Percentiles rank a stretch among this genome's conserved stretches.
phyloP scores from a whole-genome alignment of 2,113 vertebrate species.

The Uropsilus gracilis region DNA sequence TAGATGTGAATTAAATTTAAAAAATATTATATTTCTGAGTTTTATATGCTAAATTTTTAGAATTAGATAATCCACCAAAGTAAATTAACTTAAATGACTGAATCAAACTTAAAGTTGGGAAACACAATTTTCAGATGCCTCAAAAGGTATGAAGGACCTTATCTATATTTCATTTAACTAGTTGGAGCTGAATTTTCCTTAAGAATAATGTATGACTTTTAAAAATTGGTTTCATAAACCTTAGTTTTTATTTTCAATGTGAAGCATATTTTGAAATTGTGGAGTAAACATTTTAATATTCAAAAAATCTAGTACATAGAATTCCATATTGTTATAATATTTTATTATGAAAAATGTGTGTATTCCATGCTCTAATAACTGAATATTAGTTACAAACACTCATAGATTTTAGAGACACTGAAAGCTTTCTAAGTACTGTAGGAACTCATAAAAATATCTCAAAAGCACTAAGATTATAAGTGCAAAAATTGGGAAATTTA shows the following conservation, averaged over 20 bases:
- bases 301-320: not conserved
- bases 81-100: constrained; percentile 43
- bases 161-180: not conserved
- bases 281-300: not conserved
- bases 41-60: not conserved
- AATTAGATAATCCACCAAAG: not conserved
- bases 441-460: not conserved
- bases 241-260: not conserved
- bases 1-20: constrained; percentile 26
- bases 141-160: not conserved
- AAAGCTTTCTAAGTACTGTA: not conserved
- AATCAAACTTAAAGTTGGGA: not conserved
- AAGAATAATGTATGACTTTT: not conserved
- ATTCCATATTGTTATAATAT: not conserved
- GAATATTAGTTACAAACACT: not conserved
- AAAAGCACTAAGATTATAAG: not conserved
- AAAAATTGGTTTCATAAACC: not conserved
- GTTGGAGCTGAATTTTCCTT: not conserved
- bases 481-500: not conserved
- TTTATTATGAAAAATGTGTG: not conserved
- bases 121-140: not conserved
- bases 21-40: not conserved
- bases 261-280: not conserved
- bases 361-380: not conserved
- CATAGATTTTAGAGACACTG: not conserved